Percentiles rank a stretch among this genome's conserved stretches.
phyloP scores from a whole-genome alignment of 2,888 invertebrate species.

The Caenorhabditis japonica region DNA sequence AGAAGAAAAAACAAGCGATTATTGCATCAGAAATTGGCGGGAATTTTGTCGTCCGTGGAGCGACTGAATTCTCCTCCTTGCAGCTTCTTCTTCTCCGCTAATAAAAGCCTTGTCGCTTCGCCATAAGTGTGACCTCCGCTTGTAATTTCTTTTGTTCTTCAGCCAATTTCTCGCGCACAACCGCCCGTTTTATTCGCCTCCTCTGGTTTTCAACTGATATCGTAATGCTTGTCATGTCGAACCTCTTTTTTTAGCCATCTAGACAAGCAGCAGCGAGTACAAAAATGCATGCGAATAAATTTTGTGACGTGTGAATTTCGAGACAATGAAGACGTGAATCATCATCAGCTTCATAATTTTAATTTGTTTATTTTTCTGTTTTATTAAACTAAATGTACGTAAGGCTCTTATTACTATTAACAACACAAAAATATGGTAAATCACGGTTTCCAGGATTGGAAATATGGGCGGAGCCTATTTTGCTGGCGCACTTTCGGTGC shows the following conservation, averaged over 20 bases:
- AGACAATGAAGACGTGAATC: too few relatives aligned
- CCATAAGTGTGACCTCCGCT: constrained; percentile 52
- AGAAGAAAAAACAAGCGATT: background rate
- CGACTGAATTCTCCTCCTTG: constrained; percentile 1
- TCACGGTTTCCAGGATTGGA: too few relatives aligned
- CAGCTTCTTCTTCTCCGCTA: constrained; percentile 25
- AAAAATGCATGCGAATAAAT: constrained; percentile 34
- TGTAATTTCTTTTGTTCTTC: constrained; percentile 50
- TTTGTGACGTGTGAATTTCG: too few relatives aligned
- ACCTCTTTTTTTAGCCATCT: constrained; percentile 16
- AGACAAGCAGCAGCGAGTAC: constrained; percentile 1
- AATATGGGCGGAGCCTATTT: too few relatives aligned
- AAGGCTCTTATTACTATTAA: too few relatives aligned
- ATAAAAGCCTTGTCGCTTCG: constrained; percentile 45
- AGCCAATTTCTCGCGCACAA: too few relatives aligned
- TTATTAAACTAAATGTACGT: too few relatives aligned
- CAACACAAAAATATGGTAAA: too few relatives aligned
- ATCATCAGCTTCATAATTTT: too few relatives aligned
- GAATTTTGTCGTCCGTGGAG: too few relatives aligned
- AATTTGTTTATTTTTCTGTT: too few relatives aligned
- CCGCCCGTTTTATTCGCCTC: constrained; percentile 26
- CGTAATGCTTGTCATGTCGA: constrained; percentile 40
- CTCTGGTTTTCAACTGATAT: constrained; percentile 41
- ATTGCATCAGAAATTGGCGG: constrained; percentile 2
- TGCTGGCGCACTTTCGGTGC: too few relatives aligned